Conservation (phyloP, 1,140 invertebrate species). For the Drosophila repletoides region DNA sequence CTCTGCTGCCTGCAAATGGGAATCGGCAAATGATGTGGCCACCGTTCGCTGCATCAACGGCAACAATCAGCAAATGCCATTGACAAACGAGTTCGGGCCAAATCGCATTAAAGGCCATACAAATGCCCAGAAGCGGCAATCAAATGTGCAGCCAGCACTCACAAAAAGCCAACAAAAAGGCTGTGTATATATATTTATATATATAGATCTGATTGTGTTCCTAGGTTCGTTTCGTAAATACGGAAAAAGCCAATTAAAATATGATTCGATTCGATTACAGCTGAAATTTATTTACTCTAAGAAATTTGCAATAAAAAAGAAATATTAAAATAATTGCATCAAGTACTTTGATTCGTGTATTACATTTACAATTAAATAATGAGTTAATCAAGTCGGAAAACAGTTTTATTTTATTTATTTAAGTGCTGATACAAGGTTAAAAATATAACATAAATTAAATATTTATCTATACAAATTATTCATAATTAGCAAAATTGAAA, state of each 20-base stretch:
- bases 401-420: too few relatives aligned
- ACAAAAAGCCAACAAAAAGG: too few relatives aligned
- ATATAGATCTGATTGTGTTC: neutral
- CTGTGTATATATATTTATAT: too few relatives aligned
- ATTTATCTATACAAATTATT: too few relatives aligned
- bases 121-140: conserved; percentile 50
- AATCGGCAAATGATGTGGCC: conserved; percentile 65
- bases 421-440: too few relatives aligned
- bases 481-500: too few relatives aligned
- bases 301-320: neutral
- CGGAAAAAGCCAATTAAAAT: conserved; percentile 5
- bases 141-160: conserved; percentile 50
- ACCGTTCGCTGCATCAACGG: conserved; percentile 39
- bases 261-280: neutral
- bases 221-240: conserved; percentile 4
- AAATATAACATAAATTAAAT: too few relatives aligned
- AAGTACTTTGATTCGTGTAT: too few relatives aligned
- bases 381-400: too few relatives aligned
- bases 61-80: conserved; percentile 60
- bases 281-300: neutral
- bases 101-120: conserved; percentile 59
- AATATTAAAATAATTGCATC: neutral
- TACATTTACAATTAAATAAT: neutral
- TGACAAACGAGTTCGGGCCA: conserved; percentile 43
- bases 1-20: neutral